Percentiles rank a stretch among this genome's conserved stretches.
Evolutionary conservation across 2,888 invertebrate species (phyloP).

Genomic region (Habrosyne pyritoides): DNA sequence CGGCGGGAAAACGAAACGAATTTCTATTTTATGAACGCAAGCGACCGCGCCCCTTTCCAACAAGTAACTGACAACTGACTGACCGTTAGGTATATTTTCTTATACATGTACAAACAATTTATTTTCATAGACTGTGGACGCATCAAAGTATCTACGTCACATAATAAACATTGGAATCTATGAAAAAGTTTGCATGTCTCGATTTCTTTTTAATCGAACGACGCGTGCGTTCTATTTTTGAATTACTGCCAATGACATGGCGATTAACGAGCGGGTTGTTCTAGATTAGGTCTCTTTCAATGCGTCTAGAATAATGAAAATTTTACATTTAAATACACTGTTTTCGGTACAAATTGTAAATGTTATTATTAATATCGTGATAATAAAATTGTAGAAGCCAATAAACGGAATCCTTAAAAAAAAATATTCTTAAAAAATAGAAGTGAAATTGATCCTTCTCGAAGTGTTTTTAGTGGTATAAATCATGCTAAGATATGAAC

Average conservation of each 20-base stretch:
- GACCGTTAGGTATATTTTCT: conserved; percentile 68
- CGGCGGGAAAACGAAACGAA: conserved; percentile 42
- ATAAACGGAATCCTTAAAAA: too few species aligned
- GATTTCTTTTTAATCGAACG: conserved; percentile 33
- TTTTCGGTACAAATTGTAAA: neutral
- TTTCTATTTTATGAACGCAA: conserved; percentile 54
- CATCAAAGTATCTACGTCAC: conserved; percentile 52
- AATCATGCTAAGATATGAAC: too few species aligned
- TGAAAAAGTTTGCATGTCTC: conserved; percentile 33
- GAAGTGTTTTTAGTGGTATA: too few species aligned
- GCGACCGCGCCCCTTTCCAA: conserved; percentile 62
- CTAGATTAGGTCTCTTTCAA: conserved; percentile 1
- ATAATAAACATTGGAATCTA: conserved; percentile 27
- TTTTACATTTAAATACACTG: neutral
- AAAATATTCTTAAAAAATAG: too few species aligned
- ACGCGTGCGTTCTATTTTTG: conserved; percentile 50
- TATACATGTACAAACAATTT: conserved; percentile 71
- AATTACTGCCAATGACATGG: conserved; percentile 47
- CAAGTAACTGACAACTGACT: conserved; percentile 78
- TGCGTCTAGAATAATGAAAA: neutral
- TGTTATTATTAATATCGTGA: neutral
- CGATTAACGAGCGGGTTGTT: conserved; percentile 11
- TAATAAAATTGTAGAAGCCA: too few species aligned
- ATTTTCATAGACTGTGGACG: conserved; percentile 72
- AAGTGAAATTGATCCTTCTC: too few species aligned